Base-by-base conservation (phyloP, 1,140 invertebrate genomes). In the Aphelenchoides avenae region DNA sequence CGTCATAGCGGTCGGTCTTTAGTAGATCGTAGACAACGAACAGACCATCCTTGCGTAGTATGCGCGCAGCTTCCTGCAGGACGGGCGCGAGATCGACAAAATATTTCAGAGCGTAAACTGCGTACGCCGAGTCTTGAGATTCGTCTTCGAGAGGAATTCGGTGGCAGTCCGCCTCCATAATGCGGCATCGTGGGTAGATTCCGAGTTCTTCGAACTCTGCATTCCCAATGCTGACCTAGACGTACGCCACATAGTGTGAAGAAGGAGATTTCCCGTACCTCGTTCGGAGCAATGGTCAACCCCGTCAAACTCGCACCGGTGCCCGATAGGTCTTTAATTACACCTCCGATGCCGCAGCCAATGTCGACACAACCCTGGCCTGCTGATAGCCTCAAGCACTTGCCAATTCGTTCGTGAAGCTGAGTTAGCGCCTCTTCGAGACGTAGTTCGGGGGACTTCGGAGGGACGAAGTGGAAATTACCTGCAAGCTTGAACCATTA, bases 81-180 rank as follows among this genome's bases (percentile, higher is more conserved):
- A 72, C 60, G 11, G 50, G 63, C 15, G 61, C 36, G 30, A 75
- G 37, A 43, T 75, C 48, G 18, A 63, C 53, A 39, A 75, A 72
- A 59, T 75, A 75, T 52, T 75, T 75, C 3, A 75, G 48, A 5
- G 74, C 49, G 53, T 75, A 75, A 43, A 75, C 66, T 3, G 73
- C 73, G 57, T 76, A 75, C 9, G 74, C 73, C 5, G 57, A 51
- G 52, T 75, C 74, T 24, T 70, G 47, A 44, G 48, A 60, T 15
- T 22, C 70, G 15, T 47, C 77, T 26, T 61, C 70, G 13, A 76
- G 58, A n/a, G 71, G 71, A 55, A 80, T 36, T 59, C 66, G 36
- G 68, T 82, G 86, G 52, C 84, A 88, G 64, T 85, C 85, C 6
- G 72, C 81, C 20, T 78, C 79, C 5, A 64, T 55, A 3, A 68